Conservation (phyloP, 2,113 vertebrate species). For the Guaruba guarouba region DNA sequence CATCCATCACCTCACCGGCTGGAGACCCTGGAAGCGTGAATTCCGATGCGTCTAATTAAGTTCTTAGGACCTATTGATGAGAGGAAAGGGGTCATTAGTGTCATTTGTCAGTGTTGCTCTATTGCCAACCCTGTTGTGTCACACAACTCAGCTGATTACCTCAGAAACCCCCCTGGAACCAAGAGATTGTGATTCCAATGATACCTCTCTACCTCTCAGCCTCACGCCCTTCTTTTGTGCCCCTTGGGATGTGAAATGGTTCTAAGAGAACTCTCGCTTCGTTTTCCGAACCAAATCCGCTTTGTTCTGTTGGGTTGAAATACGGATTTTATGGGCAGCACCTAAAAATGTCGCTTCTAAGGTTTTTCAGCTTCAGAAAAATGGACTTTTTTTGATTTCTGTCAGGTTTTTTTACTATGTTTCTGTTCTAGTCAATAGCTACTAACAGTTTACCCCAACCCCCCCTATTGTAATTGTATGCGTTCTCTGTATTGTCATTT, state of each 20-base stretch:
- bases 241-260: not conserved
- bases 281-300: constrained; percentile 1
- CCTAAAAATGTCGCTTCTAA: not conserved
- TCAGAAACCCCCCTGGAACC: constrained; percentile 62
- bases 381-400: constrained; percentile 31
- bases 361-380: constrained; percentile 23
- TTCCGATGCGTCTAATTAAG: constrained; percentile 84
- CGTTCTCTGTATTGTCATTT: constrained; percentile 59
- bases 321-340: constrained; percentile 11
- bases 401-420: not conserved
- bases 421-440: constrained; percentile 47
- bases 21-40: constrained; percentile 80
- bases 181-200: constrained; percentile 63
- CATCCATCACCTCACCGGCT: constrained; percentile 77
- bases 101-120: constrained; percentile 31
- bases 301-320: not conserved
- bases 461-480: constrained; percentile 18
- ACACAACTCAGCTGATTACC: constrained; percentile 56
- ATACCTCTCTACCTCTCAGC: constrained; percentile 72
- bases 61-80: constrained; percentile 30
- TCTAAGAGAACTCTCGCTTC: constrained; percentile 1
- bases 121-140: not conserved
- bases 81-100: constrained; percentile 54
- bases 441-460: not conserved
- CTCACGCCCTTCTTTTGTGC: constrained; percentile 42